Conservation (phyloP, 2,888 invertebrate species). For the Dilophus febrilis region DNA sequence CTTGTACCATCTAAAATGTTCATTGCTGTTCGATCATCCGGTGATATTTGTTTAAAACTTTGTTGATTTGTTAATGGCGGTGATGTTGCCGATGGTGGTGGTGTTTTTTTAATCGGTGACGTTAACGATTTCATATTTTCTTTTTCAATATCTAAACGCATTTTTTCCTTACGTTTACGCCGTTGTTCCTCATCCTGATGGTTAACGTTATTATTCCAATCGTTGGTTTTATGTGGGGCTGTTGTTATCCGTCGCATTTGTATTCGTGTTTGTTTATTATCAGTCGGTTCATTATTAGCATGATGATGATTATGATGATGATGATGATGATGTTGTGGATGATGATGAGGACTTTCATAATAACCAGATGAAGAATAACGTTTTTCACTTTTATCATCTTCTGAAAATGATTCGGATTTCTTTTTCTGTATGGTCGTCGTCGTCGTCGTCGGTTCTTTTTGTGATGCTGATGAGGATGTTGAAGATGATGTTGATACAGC, state of each 20-base stretch:
- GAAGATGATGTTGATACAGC: no score
- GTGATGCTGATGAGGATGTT: no score
- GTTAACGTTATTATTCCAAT: no score
- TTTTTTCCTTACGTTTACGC: conserved; percentile 52
- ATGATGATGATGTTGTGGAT: no score
- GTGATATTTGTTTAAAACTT: conserved; percentile 17
- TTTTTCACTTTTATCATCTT: conserved; percentile 47
- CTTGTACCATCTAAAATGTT: conserved; percentile 21
- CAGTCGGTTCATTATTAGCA: conserved; percentile 2
- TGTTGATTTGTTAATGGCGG: conserved; percentile 21
- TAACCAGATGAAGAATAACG: conserved; percentile 59
- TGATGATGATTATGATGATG: no score
- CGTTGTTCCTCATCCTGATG: conserved; percentile 53
- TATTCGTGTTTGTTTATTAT: conserved; percentile 10
- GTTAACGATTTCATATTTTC: conserved; percentile 37
- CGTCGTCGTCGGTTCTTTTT: not conserved
- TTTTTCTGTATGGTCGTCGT: not conserved
- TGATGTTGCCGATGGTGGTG: conserved; percentile 33
- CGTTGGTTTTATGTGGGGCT: no score
- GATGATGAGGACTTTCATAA: conserved; percentile 55
- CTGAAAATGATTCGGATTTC: conserved; percentile 42
- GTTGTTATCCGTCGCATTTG: conserved; percentile 19
- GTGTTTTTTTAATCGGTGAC: conserved; percentile 28
- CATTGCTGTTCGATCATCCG: conserved; percentile 18
- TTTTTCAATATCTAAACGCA: conserved; percentile 55